Conservation (phyloP, 2,113 vertebrate species). For the Psittacula cyanocephala region DNA sequence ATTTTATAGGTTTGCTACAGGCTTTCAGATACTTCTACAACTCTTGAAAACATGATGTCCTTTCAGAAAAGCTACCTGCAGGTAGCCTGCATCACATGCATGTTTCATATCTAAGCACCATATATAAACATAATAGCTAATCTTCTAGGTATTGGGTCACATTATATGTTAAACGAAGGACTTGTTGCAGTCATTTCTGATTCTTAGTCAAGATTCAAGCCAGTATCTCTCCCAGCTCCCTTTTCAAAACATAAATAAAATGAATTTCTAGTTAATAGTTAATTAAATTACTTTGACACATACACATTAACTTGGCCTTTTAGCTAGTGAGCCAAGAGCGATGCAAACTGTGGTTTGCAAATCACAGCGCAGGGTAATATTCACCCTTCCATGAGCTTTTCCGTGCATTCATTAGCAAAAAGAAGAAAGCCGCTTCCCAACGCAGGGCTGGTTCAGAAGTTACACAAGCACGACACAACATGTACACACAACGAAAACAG, state of each 20-base stretch:
- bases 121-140: not conserved
- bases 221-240: not conserved
- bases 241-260: not conserved
- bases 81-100: not conserved
- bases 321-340: not conserved
- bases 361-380: fast-evolving
- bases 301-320: not conserved
- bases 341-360: not conserved
- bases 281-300: not conserved
- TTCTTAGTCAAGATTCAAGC: not conserved
- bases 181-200: not conserved
- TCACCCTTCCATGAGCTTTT: fast-evolving
- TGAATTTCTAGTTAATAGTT: not conserved
- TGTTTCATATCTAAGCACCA: not conserved
- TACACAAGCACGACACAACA: not conserved
- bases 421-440: not conserved
- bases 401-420: not conserved
- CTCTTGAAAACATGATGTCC: not conserved
- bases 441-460: fast-evolving
- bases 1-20: not conserved
- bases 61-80: not conserved
- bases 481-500: not conserved
- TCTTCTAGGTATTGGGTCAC: not conserved
- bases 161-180: not conserved
- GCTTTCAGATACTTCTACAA: not conserved